Percentiles rank a stretch among this genome's conserved stretches.
phyloP scores from a whole-genome alignment of 2,888 invertebrate species.

The Crepidodera aurea region DNA sequence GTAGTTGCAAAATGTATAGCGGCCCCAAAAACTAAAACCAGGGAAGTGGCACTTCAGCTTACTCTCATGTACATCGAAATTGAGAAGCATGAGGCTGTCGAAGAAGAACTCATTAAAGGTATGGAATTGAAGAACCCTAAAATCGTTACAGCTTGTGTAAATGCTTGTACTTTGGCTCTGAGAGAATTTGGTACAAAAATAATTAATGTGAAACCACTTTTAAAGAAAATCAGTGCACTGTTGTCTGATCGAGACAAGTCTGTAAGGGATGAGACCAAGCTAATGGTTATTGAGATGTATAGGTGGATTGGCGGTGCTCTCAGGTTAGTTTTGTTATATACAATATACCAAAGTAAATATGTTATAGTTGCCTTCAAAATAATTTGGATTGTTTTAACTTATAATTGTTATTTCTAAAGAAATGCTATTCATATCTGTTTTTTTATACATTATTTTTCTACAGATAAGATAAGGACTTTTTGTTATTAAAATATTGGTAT shows the following conservation, averaged over 20 bases:
- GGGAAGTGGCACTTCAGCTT: constrained; percentile 88
- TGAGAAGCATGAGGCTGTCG: constrained; percentile 89
- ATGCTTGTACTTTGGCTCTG: constrained; percentile 77
- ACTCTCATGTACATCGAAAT: constrained; percentile 95
- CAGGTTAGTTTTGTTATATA: constrained; percentile 45
- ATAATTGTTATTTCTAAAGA: no score
- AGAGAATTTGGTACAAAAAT: constrained; percentile 94
- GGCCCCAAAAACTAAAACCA: constrained; percentile 89
- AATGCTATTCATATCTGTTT: no score
- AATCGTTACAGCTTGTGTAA: constrained; percentile 85
- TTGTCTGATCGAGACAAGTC: constrained; percentile 91
- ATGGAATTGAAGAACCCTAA: constrained; percentile 97
- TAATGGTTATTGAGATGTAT: constrained; percentile 91
- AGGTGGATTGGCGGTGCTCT: constrained; percentile 66
- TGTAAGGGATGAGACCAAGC: constrained; percentile 92
- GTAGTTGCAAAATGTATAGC: constrained; percentile 93
- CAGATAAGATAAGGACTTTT: no score
- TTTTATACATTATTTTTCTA: no score
- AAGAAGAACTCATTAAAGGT: constrained; percentile 92
- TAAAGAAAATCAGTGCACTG: constrained; percentile 85
- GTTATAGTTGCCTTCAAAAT: not conserved
- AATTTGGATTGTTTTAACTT: no score
- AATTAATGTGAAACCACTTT: constrained; percentile 84
- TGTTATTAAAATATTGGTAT: no score
- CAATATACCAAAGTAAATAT: not conserved